phyloP scores from a whole-genome alignment of 2,113 vertebrate genomes.

The Craseonycteris thonglongyai region DNA sequence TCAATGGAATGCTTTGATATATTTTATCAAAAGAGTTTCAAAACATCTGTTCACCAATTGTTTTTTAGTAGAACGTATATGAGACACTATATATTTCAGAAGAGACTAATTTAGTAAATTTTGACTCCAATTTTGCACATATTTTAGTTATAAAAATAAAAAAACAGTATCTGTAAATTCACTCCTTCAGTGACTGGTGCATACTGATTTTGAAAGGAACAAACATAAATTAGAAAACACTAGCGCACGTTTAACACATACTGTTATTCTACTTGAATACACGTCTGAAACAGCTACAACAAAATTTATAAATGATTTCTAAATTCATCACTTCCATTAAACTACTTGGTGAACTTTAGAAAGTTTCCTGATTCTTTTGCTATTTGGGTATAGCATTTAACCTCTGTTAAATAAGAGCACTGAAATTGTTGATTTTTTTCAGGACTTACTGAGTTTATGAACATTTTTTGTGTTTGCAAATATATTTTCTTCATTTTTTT shows the following conservation, averaged over 20 bases:
- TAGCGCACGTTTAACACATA: not conserved
- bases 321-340: not conserved
- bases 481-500: not conserved
- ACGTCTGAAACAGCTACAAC: not conserved
- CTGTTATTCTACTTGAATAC: not conserved
- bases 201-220: not conserved
- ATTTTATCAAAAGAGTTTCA: not conserved
- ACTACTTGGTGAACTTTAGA: not conserved
- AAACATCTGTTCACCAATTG: not conserved
- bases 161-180: not conserved
- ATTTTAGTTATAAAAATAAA: not conserved
- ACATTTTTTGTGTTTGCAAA: not conserved
- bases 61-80: not conserved
- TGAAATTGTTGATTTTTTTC: not conserved
- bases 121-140: not conserved
- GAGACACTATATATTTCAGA: not conserved
- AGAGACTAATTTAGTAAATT: not conserved
- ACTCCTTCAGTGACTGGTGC: not conserved
- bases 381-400: not conserved
- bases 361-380: not conserved
- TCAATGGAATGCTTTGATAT: not conserved
- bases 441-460: not conserved
- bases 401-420: not conserved
- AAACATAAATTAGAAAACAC: not conserved
- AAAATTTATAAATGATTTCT: not conserved